Base-by-base conservation (phyloP, 2,888 invertebrate species). In the Plebejus melissa region DNA sequence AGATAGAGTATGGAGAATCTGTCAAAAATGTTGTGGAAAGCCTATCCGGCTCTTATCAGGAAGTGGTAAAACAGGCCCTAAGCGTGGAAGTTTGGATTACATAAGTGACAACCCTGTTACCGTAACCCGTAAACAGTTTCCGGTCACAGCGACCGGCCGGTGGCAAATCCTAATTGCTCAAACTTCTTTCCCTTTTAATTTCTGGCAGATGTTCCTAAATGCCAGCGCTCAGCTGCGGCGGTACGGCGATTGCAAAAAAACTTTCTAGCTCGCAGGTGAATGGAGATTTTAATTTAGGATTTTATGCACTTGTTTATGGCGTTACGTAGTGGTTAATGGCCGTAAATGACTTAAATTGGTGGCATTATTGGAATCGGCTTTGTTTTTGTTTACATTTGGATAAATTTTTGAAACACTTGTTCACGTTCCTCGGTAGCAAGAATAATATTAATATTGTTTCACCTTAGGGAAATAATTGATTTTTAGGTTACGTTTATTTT, bases 101-200 rank as follows among this genome's bases (percentile, higher is more conserved):
- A 38, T 38, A 5, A 46, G 46, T 28, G 71, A 22, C 71, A 71
- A 11, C 71, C 70, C 46, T 71, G 41, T 46, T 13, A 41, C 7
- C 9, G 76, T 75, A 54, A 74, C 76, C 74, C 74, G 77, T 72
- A 9, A 46, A 75, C 41, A 41, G 72, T 77, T 79, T 79, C 79
- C 79, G 79, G 78, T 76, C 57, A 60, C 36, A 38, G 16, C 22
- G 36, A 76, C 77, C 78, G 81, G 79, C 82, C 79, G 80, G 79
- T 82, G 81, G 78, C 76, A 80, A 82, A 81, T 81, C 79, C 82
- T 81, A 81, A 82, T 82, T 81, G 80, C 80, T 78, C 80, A 82
- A 80, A 76, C 75, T 75, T 80, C 76, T 78, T 77, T 76, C 60
- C 76, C 74, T 70, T 79, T 76, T 77, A 72, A 70, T 70, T 50